Evolutionary conservation across 2,888 invertebrate genomes (phyloP).

Genomic region (Phanerotoma sp.): DNA sequence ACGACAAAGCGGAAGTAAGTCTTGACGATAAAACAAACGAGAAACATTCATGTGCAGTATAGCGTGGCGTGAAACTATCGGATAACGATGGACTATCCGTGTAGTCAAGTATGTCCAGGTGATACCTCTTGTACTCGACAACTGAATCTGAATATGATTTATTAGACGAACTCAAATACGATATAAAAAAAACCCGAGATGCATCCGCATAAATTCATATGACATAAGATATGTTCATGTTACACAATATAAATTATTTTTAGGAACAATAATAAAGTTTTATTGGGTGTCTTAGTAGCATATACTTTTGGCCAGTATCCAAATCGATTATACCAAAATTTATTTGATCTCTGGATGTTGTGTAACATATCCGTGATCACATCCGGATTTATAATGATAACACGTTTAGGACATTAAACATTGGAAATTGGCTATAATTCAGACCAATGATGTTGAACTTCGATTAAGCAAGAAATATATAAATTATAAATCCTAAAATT

Average conservation of each 20-base stretch:
- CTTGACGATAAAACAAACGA: conserved; percentile 3
- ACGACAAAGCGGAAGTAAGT: conserved; percentile 13
- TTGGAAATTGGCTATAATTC: no score
- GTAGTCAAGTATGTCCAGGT: conserved; percentile 4
- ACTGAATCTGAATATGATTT: conserved; percentile 48
- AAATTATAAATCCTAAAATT: no score
- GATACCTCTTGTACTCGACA: conserved; percentile 39
- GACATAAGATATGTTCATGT: neutral
- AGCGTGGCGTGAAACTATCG: conserved; percentile 17
- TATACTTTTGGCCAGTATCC: no score
- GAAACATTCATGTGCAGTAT: conserved; percentile 19
- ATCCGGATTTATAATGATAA: no score
- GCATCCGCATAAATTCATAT: neutral
- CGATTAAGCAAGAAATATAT: no score
- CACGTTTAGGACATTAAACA: no score
- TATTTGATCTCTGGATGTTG: no score
- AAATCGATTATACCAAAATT: no score
- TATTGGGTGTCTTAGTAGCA: no score
- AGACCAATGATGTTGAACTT: no score
- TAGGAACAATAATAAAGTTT: no score
- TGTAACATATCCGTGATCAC: no score
- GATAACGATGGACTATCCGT: conserved; percentile 3
- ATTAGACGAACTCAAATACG: conserved; percentile 32
- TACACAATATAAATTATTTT: neutral
- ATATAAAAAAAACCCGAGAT: neutral